Base-by-base conservation (phyloP, 2,888 invertebrate species). In the Coleophora deauratella region DNA sequence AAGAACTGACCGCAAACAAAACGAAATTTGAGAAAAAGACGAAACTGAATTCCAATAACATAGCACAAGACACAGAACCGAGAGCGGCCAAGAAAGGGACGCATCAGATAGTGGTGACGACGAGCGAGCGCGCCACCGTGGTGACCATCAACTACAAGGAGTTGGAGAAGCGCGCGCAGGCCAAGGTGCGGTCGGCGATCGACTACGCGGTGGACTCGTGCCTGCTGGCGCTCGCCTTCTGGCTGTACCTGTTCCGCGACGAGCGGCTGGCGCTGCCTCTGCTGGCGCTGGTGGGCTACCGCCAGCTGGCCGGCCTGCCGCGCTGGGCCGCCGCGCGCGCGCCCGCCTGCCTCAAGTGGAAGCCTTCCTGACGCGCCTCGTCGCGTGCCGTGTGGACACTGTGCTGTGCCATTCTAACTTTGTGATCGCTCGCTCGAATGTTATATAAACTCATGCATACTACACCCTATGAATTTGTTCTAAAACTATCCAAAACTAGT, bases 221-320 rank as follows among this genome's bases (percentile, higher is more conserved):
- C 33, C 87, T 95, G 57, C 88, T 95, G 45, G 51, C 91, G 31
- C 88, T 94, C 10, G 94, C 95, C 15, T 90, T 92, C 67, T 95
- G 94, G 90, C 87, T 94, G 30, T 95, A 94, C 72, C 74, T 94
- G 42, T 94, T 94, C 62, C 91, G 92, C 60, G 93, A 93, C 62
- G 93, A 93, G 63, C 86, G 91, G 50, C 85, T 93, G 37, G 93
- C 93, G n/a, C 87, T 95, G 53, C 95, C 95, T 28, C 89, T 94
- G 54, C 86, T 95, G 45, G 85, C 90, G 33, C 80, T 95, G 2
- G 89, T 94, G 70, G 89, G 93, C 37, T 95, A 93, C 68, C 88
- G 94, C 43, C 93, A 93, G 21, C 21, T 21, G 21, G 21, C 21
- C 21, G 21, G 6, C 21, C 6, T 21, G 21, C 21, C 21, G 6